These are phyloP conservation scores for Heliconius sara DNA, from an alignment of 2,888 invertebrate genomes.

Conservation along the genomic window DNA sequence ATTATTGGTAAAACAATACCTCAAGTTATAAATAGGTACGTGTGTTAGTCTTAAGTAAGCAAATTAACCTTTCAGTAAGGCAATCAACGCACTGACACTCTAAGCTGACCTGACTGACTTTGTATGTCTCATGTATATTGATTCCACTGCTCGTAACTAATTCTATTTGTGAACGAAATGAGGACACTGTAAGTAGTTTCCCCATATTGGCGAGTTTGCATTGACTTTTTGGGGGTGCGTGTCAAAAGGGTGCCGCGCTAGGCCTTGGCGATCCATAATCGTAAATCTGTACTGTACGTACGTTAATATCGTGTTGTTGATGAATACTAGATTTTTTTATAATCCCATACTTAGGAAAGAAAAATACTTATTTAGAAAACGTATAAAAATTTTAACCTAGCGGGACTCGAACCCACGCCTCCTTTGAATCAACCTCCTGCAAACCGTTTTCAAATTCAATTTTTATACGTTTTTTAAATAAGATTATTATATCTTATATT, in stretches of 20 bases:
- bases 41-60: background rate
- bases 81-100: constrained; percentile 62
- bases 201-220: constrained; percentile 23
- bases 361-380: too few species aligned
- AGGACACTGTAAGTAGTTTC: constrained; percentile 22
- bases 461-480: too few species aligned
- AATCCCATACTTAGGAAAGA: too few species aligned
- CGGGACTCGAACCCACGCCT: too few species aligned
- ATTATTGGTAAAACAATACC: background rate
- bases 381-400: too few species aligned
- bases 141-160: constrained; percentile 38
- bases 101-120: constrained; percentile 46
- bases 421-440: too few species aligned
- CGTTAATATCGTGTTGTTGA: background rate
- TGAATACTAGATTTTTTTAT: background rate
- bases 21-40: constrained; percentile 7
- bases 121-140: constrained; percentile 50
- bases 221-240: constrained; percentile 20
- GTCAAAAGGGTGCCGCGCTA: background rate
- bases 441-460: too few species aligned
- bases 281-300: constrained; percentile 5
- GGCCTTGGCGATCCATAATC: background rate
- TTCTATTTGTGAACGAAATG: constrained; percentile 33
- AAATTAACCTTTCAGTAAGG: constrained; percentile 54
- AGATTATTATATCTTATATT: too few species aligned